These are phyloP conservation scores for Linnaemya vulpina DNA, from an alignment of 2,888 invertebrate species.

Conservation along the genomic window DNA sequence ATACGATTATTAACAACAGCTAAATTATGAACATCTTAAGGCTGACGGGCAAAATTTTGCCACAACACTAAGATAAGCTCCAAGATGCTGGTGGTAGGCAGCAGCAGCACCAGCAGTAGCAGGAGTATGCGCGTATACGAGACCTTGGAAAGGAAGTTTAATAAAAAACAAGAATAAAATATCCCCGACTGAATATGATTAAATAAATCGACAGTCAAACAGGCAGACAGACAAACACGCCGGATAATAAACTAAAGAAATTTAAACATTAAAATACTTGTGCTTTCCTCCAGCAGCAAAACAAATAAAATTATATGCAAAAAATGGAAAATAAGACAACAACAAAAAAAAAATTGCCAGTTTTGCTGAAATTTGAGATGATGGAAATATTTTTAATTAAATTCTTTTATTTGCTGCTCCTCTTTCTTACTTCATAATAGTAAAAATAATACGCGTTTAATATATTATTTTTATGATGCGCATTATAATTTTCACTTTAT, in stretches of 20 bases:
- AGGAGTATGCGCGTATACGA: no score
- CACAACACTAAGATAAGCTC: constrained; percentile 20
- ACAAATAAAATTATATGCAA: background rate
- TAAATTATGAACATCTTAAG: constrained; percentile 64
- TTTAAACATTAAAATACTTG: constrained; percentile 5
- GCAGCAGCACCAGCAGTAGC: no score
- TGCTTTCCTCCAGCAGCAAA: background rate
- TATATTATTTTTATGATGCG: constrained; percentile 60
- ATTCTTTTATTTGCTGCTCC: constrained; percentile 32
- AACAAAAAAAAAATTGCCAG: constrained; percentile 15
- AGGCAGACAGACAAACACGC: constrained; percentile 4
- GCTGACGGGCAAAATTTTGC: constrained; percentile 34
- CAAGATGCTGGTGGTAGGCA: background rate
- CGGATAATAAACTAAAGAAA: constrained; percentile 54
- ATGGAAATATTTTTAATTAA: constrained; percentile 66
- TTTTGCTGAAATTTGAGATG: constrained; percentile 48
- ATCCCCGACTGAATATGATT: background rate
- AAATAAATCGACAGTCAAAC: background rate
- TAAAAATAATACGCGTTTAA: constrained; percentile 56
- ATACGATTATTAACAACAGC: constrained; percentile 55
- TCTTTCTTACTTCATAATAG: background rate
- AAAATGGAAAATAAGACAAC: background rate
- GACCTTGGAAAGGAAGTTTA: constrained; percentile 23
- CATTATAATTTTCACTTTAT: constrained; percentile 61
- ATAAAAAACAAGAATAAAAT: background rate